Evolutionary conservation across 2,888 invertebrate species (phyloP).

Genomic region (Chelonus formosanus): DNA sequence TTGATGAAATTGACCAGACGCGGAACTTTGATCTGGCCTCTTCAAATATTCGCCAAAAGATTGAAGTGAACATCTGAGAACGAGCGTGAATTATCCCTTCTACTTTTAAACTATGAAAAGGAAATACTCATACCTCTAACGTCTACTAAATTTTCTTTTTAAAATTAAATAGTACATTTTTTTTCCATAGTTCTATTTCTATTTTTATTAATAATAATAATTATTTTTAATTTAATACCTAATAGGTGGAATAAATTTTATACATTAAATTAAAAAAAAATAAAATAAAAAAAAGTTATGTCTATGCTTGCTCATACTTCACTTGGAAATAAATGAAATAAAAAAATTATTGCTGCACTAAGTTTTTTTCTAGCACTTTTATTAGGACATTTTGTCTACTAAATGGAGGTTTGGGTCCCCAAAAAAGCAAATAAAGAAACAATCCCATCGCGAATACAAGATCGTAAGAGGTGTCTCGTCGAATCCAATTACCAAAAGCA

Average conservation of each 20-base stretch:
- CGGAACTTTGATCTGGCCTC: conserved; percentile 62
- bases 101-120: conserved; percentile 6
- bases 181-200: neutral
- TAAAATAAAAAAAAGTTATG: too few species aligned
- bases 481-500: conserved; percentile 59
- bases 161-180: conserved; percentile 1
- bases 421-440: conserved; percentile 29
- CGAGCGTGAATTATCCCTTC: conserved; percentile 55
- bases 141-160: neutral
- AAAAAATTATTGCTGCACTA: neutral
- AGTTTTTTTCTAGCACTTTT: neutral
- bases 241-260: too few species aligned
- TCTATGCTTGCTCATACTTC: neutral
- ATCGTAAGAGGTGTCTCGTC: conserved; percentile 41
- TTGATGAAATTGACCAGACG: conserved; percentile 66
- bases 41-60: conserved; percentile 64
- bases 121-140: neutral
- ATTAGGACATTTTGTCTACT: conserved; percentile 3
- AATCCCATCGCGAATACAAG: conserved; percentile 11
- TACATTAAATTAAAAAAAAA: too few species aligned
- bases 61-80: conserved; percentile 64
- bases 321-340: neutral
- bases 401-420: neutral
- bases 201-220: neutral
- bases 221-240: neutral